Conservation (phyloP, 2,797 vertebrate species). For the Hipposideros larvatus region DNA sequence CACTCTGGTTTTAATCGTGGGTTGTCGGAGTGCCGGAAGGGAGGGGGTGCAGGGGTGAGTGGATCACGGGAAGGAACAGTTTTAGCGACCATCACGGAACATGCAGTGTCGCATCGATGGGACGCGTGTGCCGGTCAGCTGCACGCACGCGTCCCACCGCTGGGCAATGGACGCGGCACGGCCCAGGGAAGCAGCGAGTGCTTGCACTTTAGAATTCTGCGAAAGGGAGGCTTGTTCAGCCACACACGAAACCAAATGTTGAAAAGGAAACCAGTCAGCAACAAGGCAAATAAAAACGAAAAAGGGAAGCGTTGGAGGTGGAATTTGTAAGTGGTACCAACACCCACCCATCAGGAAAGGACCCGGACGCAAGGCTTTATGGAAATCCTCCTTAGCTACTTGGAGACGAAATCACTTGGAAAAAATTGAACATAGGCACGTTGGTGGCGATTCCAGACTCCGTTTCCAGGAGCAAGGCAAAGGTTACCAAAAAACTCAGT, state of each 20-base stretch:
- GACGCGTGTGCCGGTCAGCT: rapidly evolving
- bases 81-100: rapidly evolving
- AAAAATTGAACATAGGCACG: not conserved
- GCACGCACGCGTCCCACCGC: rapidly evolving
- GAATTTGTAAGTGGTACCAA: not conserved
- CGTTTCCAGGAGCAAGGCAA: not conserved
- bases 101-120: rapidly evolving
- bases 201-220: not conserved
- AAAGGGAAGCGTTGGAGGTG: constrained; percentile 66
- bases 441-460: too few relatives aligned
- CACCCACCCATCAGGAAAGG: rapidly evolving
- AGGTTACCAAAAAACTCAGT: too few relatives aligned
- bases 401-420: not conserved
- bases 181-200: not conserved
- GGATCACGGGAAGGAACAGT: not conserved
- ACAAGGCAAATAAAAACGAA: constrained; percentile 74
- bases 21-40: too few relatives aligned
- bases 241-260: constrained; percentile 66
- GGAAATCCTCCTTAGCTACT: rapidly evolving
- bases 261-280: constrained; percentile 71
- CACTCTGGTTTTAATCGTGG: not conserved
- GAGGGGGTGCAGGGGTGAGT: not conserved
- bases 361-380: rapidly evolving
- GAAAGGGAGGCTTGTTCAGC: constrained; percentile 71
- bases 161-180: rapidly evolving